Base-by-base conservation (phyloP, 2,797 vertebrate genomes). In the Leptoclinus maculatus region DNA sequence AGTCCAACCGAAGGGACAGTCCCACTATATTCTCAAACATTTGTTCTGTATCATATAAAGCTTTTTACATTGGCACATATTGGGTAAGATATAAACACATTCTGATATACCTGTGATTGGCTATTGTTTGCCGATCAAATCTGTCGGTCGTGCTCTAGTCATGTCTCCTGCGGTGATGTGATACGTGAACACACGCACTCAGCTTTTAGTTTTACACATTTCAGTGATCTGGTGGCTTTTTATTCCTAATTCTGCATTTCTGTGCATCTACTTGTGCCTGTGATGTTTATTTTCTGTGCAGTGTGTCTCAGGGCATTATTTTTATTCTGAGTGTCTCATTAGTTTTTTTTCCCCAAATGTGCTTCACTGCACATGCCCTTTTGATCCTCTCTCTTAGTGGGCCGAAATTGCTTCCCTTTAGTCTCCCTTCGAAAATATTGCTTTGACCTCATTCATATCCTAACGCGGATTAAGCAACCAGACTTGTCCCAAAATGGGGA, bases 391-490 rank as follows among this genome's bases (percentile, higher is more conserved):
- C 74, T 66, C 68, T 56, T 57, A 38, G 25, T 4, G 36, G 57
- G 63, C 71, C 66, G 17, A 69, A 76, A 80, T 71, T 59, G 27
- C 27, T 73, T 76, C 41, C 38, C 54, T 77, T 83, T 60, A 62
- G 34, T 72, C 17, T 74, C 49, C 49, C 66, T 83, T 85, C 59
- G 65, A 85, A 80, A 12, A 71, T 65, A 79, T 54, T 3, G 2
- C 47, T 81, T 81, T 87, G 75, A 83, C 78, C 82, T 74, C 39
- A 62, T 79, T 78, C 67, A 36, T 77, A 66, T 80, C 58, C 67
- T 74, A 81, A 79, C 72, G 78, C 83, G 74, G 78, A 80, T 87
- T 62, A 83, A 71, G 45, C 63, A 14, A 45, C 23, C 64, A 73
- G 59, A 71, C 70, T 62, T 69, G 68, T 80, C 70, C 67, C 43